Percentiles rank a stretch among this genome's conserved stretches.
phyloP scores from a whole-genome alignment of 92 coral and sea anemone genomes.

The Porites lobata region DNA sequence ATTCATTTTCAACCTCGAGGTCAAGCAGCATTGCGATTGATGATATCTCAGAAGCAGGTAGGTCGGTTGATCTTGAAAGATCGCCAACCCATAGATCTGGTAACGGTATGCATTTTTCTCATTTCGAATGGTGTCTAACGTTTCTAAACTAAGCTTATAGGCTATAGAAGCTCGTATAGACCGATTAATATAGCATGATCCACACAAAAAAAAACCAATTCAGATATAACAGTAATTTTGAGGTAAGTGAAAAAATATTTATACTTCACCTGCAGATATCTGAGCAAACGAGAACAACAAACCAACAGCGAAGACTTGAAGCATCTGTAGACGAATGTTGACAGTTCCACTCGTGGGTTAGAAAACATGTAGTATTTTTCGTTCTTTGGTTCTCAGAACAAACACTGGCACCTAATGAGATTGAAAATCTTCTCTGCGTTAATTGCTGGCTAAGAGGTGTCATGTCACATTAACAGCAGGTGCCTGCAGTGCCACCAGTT shows the following conservation, averaged over 20 bases:
- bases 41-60: too few species aligned
- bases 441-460: neutral
- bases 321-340: neutral
- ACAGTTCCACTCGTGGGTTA: neutral
- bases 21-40: too few species aligned
- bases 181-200: too few species aligned
- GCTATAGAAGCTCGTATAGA: too few species aligned
- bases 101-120: too few species aligned
- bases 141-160: too few species aligned
- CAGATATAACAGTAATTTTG: neutral
- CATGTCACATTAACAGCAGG: neutral
- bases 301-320: neutral
- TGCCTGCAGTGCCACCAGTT: too few species aligned
- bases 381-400: neutral
- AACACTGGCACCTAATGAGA: neutral
- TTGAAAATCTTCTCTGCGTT: neutral
- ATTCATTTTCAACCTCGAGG: too few species aligned
- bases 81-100: too few species aligned
- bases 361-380: neutral
- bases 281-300: neutral
- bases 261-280: conserved; percentile 21
- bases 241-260: neutral
- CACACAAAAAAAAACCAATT: too few species aligned
- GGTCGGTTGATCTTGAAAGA: too few species aligned
- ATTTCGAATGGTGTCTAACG: too few species aligned